Conservation (phyloP, 2,888 invertebrate species). For the Melanargia galathea region DNA sequence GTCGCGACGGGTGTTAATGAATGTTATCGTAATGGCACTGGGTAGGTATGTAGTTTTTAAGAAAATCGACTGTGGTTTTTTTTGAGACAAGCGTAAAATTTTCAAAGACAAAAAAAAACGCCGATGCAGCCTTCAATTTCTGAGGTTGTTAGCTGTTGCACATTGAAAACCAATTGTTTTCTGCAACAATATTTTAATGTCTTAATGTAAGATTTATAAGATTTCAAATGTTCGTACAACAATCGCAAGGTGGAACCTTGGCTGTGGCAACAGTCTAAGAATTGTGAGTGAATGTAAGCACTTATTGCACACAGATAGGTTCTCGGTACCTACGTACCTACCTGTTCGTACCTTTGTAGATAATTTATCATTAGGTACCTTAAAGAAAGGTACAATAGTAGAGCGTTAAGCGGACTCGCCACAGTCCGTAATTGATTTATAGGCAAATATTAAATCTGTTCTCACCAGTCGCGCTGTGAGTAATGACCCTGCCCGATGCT, state of each 20-base stretch:
- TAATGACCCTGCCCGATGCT: constrained; percentile 65
- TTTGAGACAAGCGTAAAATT: not conserved
- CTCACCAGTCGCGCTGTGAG: constrained; percentile 66
- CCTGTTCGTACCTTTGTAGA: constrained; percentile 36
- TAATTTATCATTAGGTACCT: constrained; percentile 58
- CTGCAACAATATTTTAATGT: constrained; percentile 13
- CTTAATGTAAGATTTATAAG: constrained; percentile 26
- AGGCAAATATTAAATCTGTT: constrained; percentile 80
- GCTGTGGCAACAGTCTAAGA: constrained; percentile 30
- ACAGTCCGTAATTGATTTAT: constrained; percentile 76
- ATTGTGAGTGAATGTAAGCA: constrained; percentile 38
- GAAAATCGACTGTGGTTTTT: not conserved
- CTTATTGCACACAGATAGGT: constrained; percentile 30
- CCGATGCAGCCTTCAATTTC: constrained; percentile 3
- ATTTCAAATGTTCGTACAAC: constrained; percentile 24
- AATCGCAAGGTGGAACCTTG: constrained; percentile 31
- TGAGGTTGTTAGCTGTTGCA: not conserved
- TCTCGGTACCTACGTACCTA: constrained; percentile 11
- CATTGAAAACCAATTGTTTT: constrained; percentile 12
- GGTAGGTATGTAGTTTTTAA: constrained; percentile 14
- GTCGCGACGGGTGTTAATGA: constrained; percentile 66
- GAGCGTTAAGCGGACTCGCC: constrained; percentile 64
- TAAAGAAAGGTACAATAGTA: constrained; percentile 67
- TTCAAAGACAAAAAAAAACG: not conserved
- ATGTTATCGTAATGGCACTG: constrained; percentile 29